These are phyloP conservation scores for Caenorhabditis sp. DNA, from an alignment of 2,888 invertebrate species.

Conservation along the genomic window DNA sequence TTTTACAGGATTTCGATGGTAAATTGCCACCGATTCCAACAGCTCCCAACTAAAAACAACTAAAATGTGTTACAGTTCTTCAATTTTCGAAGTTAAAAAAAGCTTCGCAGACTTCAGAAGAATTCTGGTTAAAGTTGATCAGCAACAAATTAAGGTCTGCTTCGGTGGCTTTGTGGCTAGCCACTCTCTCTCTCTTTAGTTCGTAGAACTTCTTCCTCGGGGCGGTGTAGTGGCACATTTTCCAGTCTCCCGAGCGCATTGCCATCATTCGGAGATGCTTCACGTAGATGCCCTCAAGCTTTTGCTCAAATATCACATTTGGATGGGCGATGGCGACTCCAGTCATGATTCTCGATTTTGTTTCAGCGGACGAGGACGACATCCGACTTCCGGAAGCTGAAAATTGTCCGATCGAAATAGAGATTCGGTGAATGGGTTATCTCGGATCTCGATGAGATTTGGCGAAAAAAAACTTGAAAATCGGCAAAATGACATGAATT, in stretches of 20 bases:
- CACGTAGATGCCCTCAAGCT: neutral
- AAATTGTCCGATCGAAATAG: neutral
- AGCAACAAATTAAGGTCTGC: no score
- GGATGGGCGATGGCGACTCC: slow-evolving; percentile 16
- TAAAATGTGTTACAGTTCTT: no score
- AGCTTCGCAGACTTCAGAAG: no score
- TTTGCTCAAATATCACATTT: slow-evolving; percentile 16
- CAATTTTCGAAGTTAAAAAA: no score
- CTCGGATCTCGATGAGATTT: no score
- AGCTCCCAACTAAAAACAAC: no score
- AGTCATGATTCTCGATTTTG: slow-evolving; percentile 18
- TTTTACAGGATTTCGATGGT: no score
- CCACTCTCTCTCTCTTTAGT: slow-evolving; percentile 16
- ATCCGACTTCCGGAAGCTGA: slow-evolving; percentile 24
- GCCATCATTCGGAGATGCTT: slow-evolving; percentile 39
- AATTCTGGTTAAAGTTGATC: no score
- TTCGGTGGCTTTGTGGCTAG: neutral
- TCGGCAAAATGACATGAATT: no score
- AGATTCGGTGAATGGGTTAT: no score
- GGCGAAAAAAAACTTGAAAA: no score
- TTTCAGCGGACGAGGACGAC: slow-evolving; percentile 13
- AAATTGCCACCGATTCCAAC: no score
- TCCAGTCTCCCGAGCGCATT: neutral
- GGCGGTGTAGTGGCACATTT: neutral
- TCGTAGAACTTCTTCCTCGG: neutral